A percentile compares a stretch with the other conserved stretches of the same genome.
Conservation (phyloP, 2,888 invertebrate species). For the Tetranychus piercei region DNA sequence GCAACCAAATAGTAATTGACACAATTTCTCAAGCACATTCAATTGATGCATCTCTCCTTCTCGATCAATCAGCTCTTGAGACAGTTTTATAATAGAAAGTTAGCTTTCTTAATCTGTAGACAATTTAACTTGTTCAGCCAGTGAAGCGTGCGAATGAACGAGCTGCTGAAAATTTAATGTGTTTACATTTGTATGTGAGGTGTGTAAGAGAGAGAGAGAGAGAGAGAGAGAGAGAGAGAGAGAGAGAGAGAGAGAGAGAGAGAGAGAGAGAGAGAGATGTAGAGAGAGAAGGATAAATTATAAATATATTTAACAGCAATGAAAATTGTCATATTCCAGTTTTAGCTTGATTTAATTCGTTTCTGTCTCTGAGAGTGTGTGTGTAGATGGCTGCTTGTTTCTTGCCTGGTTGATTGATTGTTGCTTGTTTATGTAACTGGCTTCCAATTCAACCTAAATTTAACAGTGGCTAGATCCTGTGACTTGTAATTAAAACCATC, state of each 20-base stretch:
- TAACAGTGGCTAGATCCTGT: background rate
- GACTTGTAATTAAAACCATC: background rate
- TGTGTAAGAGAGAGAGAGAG: background rate
- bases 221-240: too few species aligned
- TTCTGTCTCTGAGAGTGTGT: background rate
- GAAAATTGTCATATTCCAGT: background rate
- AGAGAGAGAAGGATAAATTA: background rate
- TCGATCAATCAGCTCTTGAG: constrained; percentile 1
- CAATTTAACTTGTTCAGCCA: background rate
- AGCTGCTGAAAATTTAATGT: background rate
- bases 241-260: background rate
- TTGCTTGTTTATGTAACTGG: background rate
- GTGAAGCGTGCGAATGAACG: background rate
- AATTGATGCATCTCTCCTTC: background rate
- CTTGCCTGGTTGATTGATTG: background rate
- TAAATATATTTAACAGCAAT: background rate
- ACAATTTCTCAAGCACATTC: constrained; percentile 1
- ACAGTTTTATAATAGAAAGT: background rate
- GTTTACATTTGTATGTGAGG: background rate
- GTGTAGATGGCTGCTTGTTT: background rate
- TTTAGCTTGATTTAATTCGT: background rate
- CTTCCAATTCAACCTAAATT: background rate
- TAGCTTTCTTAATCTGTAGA: background rate
- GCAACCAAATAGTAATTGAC: background rate
- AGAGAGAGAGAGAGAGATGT: background rate